Conservation (phyloP, 2,797 vertebrate genomes). For the Brachyrhaphis roseni region DNA sequence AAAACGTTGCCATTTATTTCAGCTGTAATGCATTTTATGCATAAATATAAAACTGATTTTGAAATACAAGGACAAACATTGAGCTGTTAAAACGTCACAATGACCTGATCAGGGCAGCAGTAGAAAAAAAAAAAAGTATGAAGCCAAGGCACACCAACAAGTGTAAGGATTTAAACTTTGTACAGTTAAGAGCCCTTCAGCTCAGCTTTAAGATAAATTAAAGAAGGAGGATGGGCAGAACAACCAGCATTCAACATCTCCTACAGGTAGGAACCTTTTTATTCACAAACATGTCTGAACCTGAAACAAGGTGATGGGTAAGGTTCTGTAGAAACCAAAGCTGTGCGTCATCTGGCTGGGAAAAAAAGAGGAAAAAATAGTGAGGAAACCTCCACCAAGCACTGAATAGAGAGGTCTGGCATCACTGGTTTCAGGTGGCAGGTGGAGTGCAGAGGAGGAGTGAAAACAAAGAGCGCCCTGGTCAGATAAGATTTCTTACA, state of each 20-base stretch:
- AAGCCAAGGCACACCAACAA: conserved; percentile 71
- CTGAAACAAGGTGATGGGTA: neutral
- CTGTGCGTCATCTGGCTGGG: conserved; percentile 63
- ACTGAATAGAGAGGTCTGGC: conserved; percentile 25
- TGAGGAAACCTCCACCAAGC: conserved; percentile 51
- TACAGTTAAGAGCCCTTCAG: conserved; percentile 54
- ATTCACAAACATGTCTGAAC: conserved; percentile 43
- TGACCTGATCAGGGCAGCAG: conserved; percentile 56
- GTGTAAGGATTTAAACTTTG: conserved; percentile 47
- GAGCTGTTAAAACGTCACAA: conserved; percentile 30
- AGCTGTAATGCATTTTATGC: conserved; percentile 59
- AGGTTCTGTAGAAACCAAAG: conserved; percentile 31
- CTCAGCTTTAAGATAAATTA: conserved; percentile 39
- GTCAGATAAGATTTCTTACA: conserved; percentile 55
- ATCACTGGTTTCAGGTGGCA: conserved; percentile 59
- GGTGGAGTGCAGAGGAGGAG: conserved; percentile 51
- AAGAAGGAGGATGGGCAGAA: conserved; percentile 68
- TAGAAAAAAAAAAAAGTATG: conserved; percentile 20
- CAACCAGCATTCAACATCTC: conserved; percentile 81
- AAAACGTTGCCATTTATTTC: conserved; percentile 77
- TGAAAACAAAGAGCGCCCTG: conserved; percentile 49
- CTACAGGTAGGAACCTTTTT: conserved; percentile 49
- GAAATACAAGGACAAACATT: conserved; percentile 62
- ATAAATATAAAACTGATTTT: conserved; percentile 75
- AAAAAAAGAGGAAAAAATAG: neutral